Evolutionary conservation across 2,888 invertebrate species (phyloP).

Genomic region (Gandaritis pyraliata): DNA sequence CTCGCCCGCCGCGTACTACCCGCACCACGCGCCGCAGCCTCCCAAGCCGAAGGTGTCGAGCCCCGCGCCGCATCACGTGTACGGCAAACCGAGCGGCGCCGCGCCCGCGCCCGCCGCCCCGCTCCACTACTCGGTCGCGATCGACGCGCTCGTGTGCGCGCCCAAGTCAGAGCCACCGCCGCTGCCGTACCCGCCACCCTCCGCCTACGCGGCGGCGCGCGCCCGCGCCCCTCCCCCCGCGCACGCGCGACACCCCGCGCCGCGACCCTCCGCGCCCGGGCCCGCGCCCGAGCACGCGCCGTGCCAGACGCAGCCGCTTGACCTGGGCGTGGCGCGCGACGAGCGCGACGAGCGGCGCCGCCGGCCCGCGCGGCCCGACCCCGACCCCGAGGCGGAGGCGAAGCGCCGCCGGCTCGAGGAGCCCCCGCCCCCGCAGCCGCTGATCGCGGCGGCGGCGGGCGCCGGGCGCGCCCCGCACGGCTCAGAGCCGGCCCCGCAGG

Average conservation of each 20-base stretch:
- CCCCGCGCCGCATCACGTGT: slow-evolving; percentile 90
- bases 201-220: slow-evolving; percentile 67
- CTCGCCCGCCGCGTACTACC: slow-evolving; percentile 80
- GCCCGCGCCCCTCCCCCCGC: slow-evolving; percentile 83
- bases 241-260: slow-evolving; percentile 81
- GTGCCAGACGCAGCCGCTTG: slow-evolving; percentile 91
- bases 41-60: slow-evolving; percentile 89
- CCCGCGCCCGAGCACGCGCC: slow-evolving; percentile 64
- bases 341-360: slow-evolving; percentile 85
- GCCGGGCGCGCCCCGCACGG: slow-evolving; percentile 87
- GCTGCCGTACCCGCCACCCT: slow-evolving; percentile 75
- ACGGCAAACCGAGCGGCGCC: slow-evolving; percentile 85
- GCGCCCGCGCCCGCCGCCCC: slow-evolving; percentile 80
- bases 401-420: slow-evolving; percentile 87
- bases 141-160: slow-evolving; percentile 79
- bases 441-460: slow-evolving; percentile 89
- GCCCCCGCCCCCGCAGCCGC: slow-evolving; percentile 82
- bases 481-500: slow-evolving; percentile 77
- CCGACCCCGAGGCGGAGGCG: slow-evolving; percentile 79
- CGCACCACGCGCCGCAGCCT: slow-evolving; percentile 53
- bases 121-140: slow-evolving; percentile 69
- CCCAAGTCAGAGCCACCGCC: slow-evolving; percentile 79
- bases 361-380: slow-evolving; percentile 77
- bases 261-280: slow-evolving; percentile 71
- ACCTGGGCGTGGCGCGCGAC: slow-evolving; percentile 89